Base-by-base conservation (phyloP, 2,888 invertebrate species). In the Apodemia mormo region DNA sequence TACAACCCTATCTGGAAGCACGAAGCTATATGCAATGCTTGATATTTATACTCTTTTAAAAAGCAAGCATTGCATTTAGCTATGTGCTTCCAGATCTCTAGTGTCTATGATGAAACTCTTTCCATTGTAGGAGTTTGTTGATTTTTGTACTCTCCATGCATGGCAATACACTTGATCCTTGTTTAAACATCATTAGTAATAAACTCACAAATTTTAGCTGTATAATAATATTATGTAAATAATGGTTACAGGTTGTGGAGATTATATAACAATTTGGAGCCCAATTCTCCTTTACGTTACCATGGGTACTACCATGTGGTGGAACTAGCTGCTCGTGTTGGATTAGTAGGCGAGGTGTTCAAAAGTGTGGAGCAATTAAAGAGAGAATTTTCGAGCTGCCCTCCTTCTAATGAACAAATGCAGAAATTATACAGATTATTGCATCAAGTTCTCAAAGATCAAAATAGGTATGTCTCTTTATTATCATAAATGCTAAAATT, bases 291-390 rank as follows among this genome's bases (percentile, higher is more conserved):
- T 0, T 95, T 98, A 86, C 95, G 98, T 61, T 99, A 98, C 87
- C 97, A 97, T 83, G 97, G 99, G 14, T 99, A 99, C 88, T 97
- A 97, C 82, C 97, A 98, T 82, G 94, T 99, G 79, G 96, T 99
- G 33, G 96, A 97, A 88, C 95, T 99, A 70, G 98, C 98, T 0
- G 96, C 97, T 61, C 96, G 97, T 77, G 97, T 97, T 40, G 97
- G 98, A 72, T 96, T 96, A 78, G 96, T 99, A 1, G 94, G 95
- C 73, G 96, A 97, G 74, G 97, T 98, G 2, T 98, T 97, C 82
- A 95, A 96, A 67, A 97, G 97, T 74, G 96, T 98, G 0, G 97
- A 97, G 64, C 96, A 97, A 81, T 93, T 98, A 66, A 96, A 96
- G 81, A 95, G 96, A 77, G 97, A 97, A 85, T 97, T 97, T 85